Conservation (phyloP, 1,140 invertebrate species). For the Microplitis mediator region DNA sequence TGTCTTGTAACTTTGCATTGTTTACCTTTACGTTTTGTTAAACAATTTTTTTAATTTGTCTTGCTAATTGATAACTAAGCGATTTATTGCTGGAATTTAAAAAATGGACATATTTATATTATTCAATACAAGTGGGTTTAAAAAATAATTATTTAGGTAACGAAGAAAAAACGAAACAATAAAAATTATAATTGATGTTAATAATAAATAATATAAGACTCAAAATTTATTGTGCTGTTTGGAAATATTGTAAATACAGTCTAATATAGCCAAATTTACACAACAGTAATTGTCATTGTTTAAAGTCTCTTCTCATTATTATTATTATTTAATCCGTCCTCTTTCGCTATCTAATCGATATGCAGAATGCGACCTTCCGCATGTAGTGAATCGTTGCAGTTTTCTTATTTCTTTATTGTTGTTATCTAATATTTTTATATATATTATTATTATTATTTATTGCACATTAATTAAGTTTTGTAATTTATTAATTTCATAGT, state of each 20-base stretch:
- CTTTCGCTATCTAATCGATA: no score
- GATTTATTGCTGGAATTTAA: neutral
- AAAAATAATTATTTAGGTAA: slow-evolving; percentile 2
- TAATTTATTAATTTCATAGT: no score
- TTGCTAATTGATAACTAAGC: slow-evolving; percentile 6
- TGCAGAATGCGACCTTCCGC: no score
- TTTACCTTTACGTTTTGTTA: neutral
- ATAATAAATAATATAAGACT: slow-evolving; percentile 22
- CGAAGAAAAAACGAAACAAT: neutral
- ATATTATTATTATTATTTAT: no score
- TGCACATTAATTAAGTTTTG: no score
- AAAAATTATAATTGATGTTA: slow-evolving; percentile 26
- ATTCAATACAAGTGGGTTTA: neutral
- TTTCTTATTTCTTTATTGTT: no score
- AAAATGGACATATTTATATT: no score
- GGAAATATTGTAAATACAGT: slow-evolving; percentile 35
- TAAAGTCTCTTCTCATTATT: neutral
- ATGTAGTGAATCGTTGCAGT: no score
- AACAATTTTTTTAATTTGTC: neutral
- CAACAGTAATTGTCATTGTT: neutral
- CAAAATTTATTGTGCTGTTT: slow-evolving; percentile 31
- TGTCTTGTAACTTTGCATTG: neutral
- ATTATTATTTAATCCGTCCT: no score
- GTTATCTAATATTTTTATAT: no score
- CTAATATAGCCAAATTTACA: slow-evolving; percentile 35